A percentile compares a stretch with the other conserved stretches of the same genome.
Evolutionary conservation across 1,140 invertebrate species (phyloP).

Genomic region (Cydia pomonella): DNA sequence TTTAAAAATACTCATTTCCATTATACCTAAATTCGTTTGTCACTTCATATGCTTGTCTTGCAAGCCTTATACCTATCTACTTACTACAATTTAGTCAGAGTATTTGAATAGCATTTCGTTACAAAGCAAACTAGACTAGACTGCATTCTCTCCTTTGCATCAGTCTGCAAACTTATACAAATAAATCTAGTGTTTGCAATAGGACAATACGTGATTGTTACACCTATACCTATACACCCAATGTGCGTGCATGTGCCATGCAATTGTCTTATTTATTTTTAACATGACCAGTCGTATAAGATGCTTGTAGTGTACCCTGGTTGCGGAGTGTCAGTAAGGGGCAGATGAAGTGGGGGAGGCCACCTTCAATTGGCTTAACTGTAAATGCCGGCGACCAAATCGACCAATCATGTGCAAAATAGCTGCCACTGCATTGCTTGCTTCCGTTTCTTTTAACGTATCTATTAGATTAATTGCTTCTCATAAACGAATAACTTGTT

Average conservation of each 20-base stretch:
- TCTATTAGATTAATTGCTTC: slow-evolving; percentile 10
- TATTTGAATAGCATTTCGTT: slow-evolving; percentile 27
- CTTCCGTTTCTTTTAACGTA: slow-evolving; percentile 43
- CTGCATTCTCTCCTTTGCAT: slow-evolving; percentile 9
- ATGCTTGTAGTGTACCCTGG: slow-evolving; percentile 38
- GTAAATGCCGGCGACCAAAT: slow-evolving; percentile 57
- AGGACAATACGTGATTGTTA: slow-evolving; percentile 56
- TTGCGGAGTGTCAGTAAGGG: slow-evolving; percentile 39
- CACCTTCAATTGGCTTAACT: slow-evolving; percentile 63
- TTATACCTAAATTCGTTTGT: neutral
- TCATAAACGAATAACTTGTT: neutral
- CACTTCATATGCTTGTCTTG: neutral
- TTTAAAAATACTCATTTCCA: neutral
- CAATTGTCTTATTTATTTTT: slow-evolving; percentile 75
- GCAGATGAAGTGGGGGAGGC: slow-evolving; percentile 49
- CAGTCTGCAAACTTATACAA: slow-evolving; percentile 24
- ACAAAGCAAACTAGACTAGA: slow-evolving; percentile 23
- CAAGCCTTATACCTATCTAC: neutral
- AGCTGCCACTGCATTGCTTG: slow-evolving; percentile 50
- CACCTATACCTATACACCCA: slow-evolving; percentile 41
- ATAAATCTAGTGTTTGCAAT: slow-evolving; percentile 31
- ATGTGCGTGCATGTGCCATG: slow-evolving; percentile 50
- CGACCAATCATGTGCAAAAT: slow-evolving; percentile 58
- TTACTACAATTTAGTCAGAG: neutral
- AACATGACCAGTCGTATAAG: slow-evolving; percentile 49